These are phyloP conservation scores for Acrocera orbiculus DNA, from an alignment of 2,888 invertebrate genomes.

Conservation along the genomic window DNA sequence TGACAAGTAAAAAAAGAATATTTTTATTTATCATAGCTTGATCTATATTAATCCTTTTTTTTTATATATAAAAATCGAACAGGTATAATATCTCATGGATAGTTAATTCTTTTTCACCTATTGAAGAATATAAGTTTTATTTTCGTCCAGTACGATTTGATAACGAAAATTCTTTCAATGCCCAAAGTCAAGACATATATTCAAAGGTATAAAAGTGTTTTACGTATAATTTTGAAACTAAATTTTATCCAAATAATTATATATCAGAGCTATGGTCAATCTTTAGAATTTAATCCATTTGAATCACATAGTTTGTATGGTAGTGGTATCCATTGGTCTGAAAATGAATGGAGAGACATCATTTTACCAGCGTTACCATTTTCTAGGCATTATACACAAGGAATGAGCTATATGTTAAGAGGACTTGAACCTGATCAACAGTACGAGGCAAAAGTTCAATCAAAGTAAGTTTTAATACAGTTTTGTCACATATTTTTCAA, in stretches of 20 bases:
- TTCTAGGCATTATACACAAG: conserved; percentile 31
- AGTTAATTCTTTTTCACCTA: conserved; percentile 38
- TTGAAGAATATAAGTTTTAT: conserved; percentile 38
- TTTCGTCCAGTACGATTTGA: conserved; percentile 18
- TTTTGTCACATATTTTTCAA: no score
- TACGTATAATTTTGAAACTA: no score
- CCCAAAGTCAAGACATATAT: no score
- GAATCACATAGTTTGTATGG: conserved; percentile 6
- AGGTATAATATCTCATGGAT: conserved; percentile 41
- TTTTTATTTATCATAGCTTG: not conserved
- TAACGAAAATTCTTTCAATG: conserved; percentile 6
- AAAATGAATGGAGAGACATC: conserved; percentile 32
- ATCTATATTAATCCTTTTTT: not conserved
- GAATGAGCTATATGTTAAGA: conserved; percentile 38
- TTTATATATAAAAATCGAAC: not conserved
- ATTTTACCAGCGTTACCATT: conserved; percentile 30
- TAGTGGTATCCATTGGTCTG: conserved; percentile 10
- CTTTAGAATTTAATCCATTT: conserved; percentile 6
- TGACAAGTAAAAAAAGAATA: conserved; percentile 21
- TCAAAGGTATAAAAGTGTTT: not conserved
- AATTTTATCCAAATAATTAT: no score
- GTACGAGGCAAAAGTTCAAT: conserved; percentile 40
- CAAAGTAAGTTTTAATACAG: conserved; percentile 22
- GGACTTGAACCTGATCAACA: conserved; percentile 37
- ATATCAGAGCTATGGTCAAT: no score